Evolutionary conservation across 2,113 vertebrate genomes (phyloP).

Genomic region (Amazona vittata): DNA sequence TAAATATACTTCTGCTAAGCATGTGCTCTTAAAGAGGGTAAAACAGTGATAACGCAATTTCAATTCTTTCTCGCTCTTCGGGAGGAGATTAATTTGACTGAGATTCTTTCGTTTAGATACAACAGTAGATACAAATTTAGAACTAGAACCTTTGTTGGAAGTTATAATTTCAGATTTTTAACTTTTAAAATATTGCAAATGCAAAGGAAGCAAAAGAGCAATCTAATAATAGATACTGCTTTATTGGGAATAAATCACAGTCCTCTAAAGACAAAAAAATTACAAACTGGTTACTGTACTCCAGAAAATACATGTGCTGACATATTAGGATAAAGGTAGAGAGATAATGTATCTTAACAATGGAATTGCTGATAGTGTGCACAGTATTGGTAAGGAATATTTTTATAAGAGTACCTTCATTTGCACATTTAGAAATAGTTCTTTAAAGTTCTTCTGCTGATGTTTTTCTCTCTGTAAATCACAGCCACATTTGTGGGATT

Average conservation of each 20-base stretch:
- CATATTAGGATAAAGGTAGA: not conserved
- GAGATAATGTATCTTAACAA: not conserved
- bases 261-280: not conserved
- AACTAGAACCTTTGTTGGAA: not conserved
- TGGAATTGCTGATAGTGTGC: not conserved
- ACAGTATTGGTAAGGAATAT: not conserved
- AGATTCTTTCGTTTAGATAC: not conserved
- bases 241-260: not conserved
- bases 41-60: not conserved
- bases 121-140: not conserved
- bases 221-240: not conserved
- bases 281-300: not conserved
- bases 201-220: not conserved
- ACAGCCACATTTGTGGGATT: not conserved
- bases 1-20: not conserved
- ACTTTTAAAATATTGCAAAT: not conserved
- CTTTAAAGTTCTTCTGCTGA: not conserved
- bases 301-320: not conserved
- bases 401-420: not conserved
- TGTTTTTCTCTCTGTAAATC: conserved; percentile 6
- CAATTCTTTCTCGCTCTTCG: not conserved
- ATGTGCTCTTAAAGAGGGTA: not conserved
- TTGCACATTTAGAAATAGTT: not conserved
- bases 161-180: not conserved
- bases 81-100: not conserved